Percentiles rank a stretch among this genome's conserved stretches.
phyloP scores from a whole-genome alignment of 2,797 vertebrate species.

The Acrossocheilus wenchowensis region DNA sequence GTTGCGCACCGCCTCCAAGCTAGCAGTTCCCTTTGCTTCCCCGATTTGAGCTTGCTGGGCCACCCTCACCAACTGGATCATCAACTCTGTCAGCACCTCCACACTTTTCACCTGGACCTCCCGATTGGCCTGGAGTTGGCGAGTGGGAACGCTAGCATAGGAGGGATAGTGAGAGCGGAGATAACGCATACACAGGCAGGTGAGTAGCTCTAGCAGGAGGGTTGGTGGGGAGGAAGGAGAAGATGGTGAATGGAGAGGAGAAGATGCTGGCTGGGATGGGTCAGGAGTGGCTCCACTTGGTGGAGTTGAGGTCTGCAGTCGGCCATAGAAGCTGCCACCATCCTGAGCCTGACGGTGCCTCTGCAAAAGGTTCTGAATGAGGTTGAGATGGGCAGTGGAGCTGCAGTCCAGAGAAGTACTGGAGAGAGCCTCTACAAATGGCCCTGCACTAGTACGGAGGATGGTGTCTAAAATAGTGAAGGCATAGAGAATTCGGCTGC shows the following conservation, averaged over 20 bases:
- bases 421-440: slow-evolving; percentile 88
- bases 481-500: slow-evolving; percentile 87
- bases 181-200: slow-evolving; percentile 89
- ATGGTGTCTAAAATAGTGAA: slow-evolving; percentile 90
- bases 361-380: slow-evolving; percentile 92
- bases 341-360: slow-evolving; percentile 92
- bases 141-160: slow-evolving; percentile 82
- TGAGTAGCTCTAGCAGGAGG: slow-evolving; percentile 89
- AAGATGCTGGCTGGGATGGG: slow-evolving; percentile 76
- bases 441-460: slow-evolving; percentile 86
- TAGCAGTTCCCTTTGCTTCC: slow-evolving; percentile 35
- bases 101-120: slow-evolving; percentile 97
- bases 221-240: slow-evolving; percentile 77
- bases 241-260: slow-evolving; percentile 71
- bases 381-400: slow-evolving; percentile 90
- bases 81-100: slow-evolving; percentile 88
- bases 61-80: slow-evolving; percentile 80
- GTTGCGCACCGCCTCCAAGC: slow-evolving; percentile 75
- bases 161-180: slow-evolving; percentile 93
- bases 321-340: slow-evolving; percentile 89
- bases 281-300: slow-evolving; percentile 74
- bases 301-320: slow-evolving; percentile 77
- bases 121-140: slow-evolving; percentile 88
- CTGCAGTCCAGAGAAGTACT: slow-evolving; percentile 90
- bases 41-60: slow-evolving; percentile 63